These are phyloP conservation scores for Minunthozetes semirufus DNA, from an alignment of 2,888 invertebrate genomes.

Conservation along the genomic window DNA sequence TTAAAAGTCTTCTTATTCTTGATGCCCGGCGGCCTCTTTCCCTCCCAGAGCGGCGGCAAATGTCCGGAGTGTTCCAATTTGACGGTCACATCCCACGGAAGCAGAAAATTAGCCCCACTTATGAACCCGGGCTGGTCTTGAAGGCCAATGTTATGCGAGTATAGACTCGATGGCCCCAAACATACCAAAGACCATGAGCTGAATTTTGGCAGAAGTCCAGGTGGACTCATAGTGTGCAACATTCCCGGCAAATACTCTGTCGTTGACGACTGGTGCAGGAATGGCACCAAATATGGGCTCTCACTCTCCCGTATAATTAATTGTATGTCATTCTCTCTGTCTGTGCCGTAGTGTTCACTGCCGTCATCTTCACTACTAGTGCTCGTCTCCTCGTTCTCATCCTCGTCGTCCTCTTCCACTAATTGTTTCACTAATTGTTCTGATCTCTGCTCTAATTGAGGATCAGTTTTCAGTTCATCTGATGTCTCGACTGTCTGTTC, in stretches of 20 bases:
- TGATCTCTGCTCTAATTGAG: conserved; percentile 14
- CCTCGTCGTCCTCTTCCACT: neutral
- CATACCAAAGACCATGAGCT: conserved; percentile 85
- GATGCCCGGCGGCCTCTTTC: conserved; percentile 41
- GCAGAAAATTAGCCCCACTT: conserved; percentile 75
- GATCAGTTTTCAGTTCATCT: conserved; percentile 14
- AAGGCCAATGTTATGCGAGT: conserved; percentile 66
- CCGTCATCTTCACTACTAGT: conserved; percentile 21
- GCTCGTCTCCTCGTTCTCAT: conserved; percentile 7
- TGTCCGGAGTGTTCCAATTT: conserved; percentile 49
- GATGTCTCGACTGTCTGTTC: neutral
- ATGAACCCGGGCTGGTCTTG: conserved; percentile 87
- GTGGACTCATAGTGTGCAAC: conserved; percentile 71
- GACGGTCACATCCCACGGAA: conserved; percentile 87
- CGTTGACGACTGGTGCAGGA: conserved; percentile 53
- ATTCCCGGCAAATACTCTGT: conserved; percentile 87
- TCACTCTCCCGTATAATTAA: conserved; percentile 38
- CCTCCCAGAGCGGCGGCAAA: conserved; percentile 43
- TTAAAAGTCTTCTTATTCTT: conserved; percentile 46
- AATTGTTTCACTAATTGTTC: conserved; percentile 25
- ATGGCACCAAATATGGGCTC: conserved; percentile 5
- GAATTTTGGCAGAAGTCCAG: conserved; percentile 69
- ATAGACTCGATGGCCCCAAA: conserved; percentile 79
- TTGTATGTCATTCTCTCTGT: conserved; percentile 33
- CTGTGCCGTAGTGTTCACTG: conserved; percentile 7